Base-by-base conservation (phyloP, 2,113 vertebrate species). In the Rhizomys pruinosus region DNA sequence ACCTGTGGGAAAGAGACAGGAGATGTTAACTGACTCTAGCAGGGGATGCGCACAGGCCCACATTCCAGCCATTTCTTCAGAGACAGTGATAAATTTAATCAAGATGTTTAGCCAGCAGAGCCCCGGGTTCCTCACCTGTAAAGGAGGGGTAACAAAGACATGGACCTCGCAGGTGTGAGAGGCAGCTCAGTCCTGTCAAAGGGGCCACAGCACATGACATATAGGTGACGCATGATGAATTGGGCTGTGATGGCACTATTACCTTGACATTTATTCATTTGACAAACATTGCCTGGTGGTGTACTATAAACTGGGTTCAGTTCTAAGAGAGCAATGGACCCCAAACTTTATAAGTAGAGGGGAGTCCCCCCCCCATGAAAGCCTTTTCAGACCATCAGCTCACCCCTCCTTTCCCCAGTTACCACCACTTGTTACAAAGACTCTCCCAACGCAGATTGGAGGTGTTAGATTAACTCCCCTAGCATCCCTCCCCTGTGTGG, bases 1-100 rank as follows among this genome's bases (percentile, higher is more conserved):
- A 99, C 98, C 99, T 99, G 98, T 0, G 23, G 94, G 85, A 86
- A 95, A 94, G 95, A 95, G 95, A 96, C 39, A 96, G 37, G 61
- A 71, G 25, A 34, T 0, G 11, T 66, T 52, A 52, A 52, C 47
- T 7, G 47, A 52, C 32, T 2, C 32, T 64, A 55, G 20, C 34
- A 69, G 29, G 34, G 23, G n/a, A 55, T 73, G 10, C 8, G 29
- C 20, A 2, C 0, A 1, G 44, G 29, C 4, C 66, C 63, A 25
- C 72, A 32, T 64, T 84, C 68, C 32, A 77, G 87, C 10, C 39
- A 52, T 16, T 78, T 69, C 81, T 80, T 80, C 81, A 0, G 1
- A 84, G 61, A 66, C 4, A 6, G 63, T 37, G 78, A 71, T 34
- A 52, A 34, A 11, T 37, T 92, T 66, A 25, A 34, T 47, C n/a